Evolutionary conservation across 2,888 invertebrate genomes (phyloP), one percentile per base, ranked within the genome.

Genomic region (Caenorhabditis becei): DNA sequence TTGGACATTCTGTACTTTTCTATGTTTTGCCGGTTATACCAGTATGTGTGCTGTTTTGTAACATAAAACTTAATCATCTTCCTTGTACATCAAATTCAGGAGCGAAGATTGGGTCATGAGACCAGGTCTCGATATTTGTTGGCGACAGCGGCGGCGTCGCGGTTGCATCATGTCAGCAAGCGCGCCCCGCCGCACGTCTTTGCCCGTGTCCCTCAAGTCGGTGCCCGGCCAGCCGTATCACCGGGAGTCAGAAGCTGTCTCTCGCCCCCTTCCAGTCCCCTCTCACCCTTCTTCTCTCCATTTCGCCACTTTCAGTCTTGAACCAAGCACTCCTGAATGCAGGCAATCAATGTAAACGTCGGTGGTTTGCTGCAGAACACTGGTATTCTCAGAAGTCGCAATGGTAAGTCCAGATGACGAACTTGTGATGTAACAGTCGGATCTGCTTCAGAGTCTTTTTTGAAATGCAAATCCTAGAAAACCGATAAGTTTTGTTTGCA

Each of bases 311-410:
- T 37, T 47, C 20, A 51, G 35, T 18, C 16, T 51, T 26, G 44
- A 44, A 35, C 35, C 20, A 59, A 61, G 61, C 44, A 66, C 53
- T 26, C 54, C 26, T 26, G 47, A 24, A 80, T 80, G 79, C 79
- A 80, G 69, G 67, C 79, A n/a, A 58, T 80, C 24, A 80, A 80
- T 70, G 24, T 79, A 11, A 78, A 78, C 61, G 26, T 79, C 58
- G 80, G 80, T 7, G 61, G 80, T 32, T 59, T 80, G 23, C 59
- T 80, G 26, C 80, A 80, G 32, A 80, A 80, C 51, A 70, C 69
- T 14, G 74, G 74, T n/a, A 10, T 80, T 7, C 70, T 80, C 20
- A 47, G 80, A 65, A 75, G 53, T 53, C 66, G 80, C 10, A 80
- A 75, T 75, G 80, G 80, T 80, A 26, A n/a, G 70, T 59, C 11